Evolutionary conservation across 1,140 invertebrate genomes (phyloP).

Genomic region (Eubasilissa regina): DNA sequence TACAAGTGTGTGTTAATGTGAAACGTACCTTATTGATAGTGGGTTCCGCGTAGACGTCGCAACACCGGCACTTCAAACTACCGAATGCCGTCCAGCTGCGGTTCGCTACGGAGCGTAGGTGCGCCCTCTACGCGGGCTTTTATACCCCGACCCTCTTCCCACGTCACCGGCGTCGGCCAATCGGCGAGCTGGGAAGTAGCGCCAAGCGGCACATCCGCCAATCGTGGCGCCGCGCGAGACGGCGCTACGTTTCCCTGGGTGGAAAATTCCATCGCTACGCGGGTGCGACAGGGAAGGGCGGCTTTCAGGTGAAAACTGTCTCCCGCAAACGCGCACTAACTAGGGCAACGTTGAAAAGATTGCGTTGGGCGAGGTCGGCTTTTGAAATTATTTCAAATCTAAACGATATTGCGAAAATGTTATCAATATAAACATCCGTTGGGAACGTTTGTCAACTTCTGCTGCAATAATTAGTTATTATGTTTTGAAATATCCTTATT

Average conservation of each 20-base stretch:
- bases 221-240: slow-evolving; percentile 24
- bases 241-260: slow-evolving; percentile 11
- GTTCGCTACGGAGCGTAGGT: slow-evolving; percentile 44
- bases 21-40: slow-evolving; percentile 40
- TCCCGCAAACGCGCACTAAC: slow-evolving; percentile 23
- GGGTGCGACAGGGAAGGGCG: slow-evolving; percentile 10
- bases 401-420: not conserved
- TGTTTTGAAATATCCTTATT: too few species aligned
- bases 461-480: too few species aligned
- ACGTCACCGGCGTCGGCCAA: slow-evolving; percentile 50
- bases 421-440: not conserved
- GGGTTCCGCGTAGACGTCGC: slow-evolving; percentile 32
- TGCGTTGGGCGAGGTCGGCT: slow-evolving; percentile 55
- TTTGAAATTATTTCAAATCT: slow-evolving; percentile 4
- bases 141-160: slow-evolving; percentile 46
- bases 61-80: slow-evolving; percentile 41
- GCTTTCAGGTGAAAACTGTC: slow-evolving; percentile 26
- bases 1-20: not conserved
- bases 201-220: slow-evolving; percentile 46
- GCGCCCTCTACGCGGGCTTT: slow-evolving; percentile 44
- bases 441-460: not conserved
- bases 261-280: slow-evolving; percentile 3
- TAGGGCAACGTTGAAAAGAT: slow-evolving; percentile 52
- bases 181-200: slow-evolving; percentile 33
- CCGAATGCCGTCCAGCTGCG: slow-evolving; percentile 20